These are phyloP conservation scores for Limnephilus lunatus DNA, from an alignment of 2,888 invertebrate species.

Conservation along the genomic window DNA sequence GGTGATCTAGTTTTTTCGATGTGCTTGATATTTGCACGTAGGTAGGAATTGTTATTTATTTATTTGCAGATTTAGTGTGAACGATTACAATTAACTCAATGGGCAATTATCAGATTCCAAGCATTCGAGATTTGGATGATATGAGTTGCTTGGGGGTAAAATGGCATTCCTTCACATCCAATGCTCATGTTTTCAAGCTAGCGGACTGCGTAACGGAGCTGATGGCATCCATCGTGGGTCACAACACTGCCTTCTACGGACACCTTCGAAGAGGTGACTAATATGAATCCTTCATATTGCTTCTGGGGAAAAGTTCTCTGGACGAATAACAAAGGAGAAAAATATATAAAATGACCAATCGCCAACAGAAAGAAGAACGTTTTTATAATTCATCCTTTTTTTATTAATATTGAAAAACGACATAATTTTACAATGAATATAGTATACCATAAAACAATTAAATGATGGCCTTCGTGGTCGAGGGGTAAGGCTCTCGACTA, in stretches of 20 bases:
- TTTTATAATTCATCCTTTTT: too few species aligned
- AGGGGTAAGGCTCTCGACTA: too few species aligned
- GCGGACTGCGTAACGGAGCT: neutral
- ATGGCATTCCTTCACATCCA: neutral
- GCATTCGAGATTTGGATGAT: neutral
- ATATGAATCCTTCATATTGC: neutral
- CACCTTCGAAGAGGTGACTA: neutral
- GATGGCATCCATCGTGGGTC: neutral
- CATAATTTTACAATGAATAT: neutral
- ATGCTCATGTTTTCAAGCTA: neutral
- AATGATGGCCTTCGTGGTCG: too few species aligned
- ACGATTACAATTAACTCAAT: neutral
- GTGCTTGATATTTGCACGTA: conserved; percentile 1
- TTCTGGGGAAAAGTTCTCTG: neutral
- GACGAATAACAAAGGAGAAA: too few species aligned
- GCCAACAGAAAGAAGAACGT: too few species aligned
- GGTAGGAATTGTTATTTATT: neutral
- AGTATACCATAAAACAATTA: neutral
- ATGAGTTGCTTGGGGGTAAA: neutral
- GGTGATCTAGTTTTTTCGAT: conserved; percentile 36
- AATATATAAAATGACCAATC: too few species aligned
- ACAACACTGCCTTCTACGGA: neutral
- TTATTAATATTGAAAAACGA: neutral
- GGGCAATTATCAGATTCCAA: neutral
- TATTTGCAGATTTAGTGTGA: neutral